Evolutionary conservation across 35 echinoderm and acorn worm genomes (phyloP).

Genomic region (Hemicentrotus pulcherrimus): DNA sequence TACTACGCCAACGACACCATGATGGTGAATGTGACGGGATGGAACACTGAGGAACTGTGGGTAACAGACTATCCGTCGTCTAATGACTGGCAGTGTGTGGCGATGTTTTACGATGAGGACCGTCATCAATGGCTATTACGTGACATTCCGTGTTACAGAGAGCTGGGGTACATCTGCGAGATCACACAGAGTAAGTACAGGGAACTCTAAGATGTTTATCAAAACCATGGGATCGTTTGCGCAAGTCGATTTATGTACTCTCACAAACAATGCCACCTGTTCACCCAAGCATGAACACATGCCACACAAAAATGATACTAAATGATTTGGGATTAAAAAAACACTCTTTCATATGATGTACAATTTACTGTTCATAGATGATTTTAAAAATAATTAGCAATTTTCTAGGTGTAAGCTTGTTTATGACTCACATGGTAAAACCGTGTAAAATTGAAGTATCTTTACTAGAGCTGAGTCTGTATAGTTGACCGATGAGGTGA

Average conservation of each 20-base stretch:
- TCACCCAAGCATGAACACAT: too few relatives aligned
- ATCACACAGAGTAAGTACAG: conserved; percentile 51
- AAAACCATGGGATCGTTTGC: too few relatives aligned
- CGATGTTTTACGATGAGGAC: conserved; percentile 54
- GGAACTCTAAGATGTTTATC: background rate
- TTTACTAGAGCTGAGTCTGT: background rate
- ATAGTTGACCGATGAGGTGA: background rate
- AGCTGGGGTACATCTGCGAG: conserved; percentile 64
- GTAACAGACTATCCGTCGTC: conserved; percentile 50
- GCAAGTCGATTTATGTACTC: too few relatives aligned
- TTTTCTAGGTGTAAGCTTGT: too few relatives aligned
- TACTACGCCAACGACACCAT: conserved; percentile 59
- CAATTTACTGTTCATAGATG: too few relatives aligned
- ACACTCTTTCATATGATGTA: too few relatives aligned
- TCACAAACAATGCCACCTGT: too few relatives aligned
- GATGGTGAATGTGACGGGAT: conserved; percentile 45
- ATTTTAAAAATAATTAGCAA: too few relatives aligned
- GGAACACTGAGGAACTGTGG: conserved; percentile 48
- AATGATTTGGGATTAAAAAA: too few relatives aligned
- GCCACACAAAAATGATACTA: too few relatives aligned
- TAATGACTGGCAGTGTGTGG: conserved; percentile 38
- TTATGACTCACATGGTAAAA: background rate
- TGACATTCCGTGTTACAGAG: conserved; percentile 7
- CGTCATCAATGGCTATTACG: conserved; percentile 54
- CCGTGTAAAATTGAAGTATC: too few relatives aligned